Evolutionary conservation across 2,113 vertebrate genomes (phyloP).

Genomic region (Poeciliopsis turrubarensis): DNA sequence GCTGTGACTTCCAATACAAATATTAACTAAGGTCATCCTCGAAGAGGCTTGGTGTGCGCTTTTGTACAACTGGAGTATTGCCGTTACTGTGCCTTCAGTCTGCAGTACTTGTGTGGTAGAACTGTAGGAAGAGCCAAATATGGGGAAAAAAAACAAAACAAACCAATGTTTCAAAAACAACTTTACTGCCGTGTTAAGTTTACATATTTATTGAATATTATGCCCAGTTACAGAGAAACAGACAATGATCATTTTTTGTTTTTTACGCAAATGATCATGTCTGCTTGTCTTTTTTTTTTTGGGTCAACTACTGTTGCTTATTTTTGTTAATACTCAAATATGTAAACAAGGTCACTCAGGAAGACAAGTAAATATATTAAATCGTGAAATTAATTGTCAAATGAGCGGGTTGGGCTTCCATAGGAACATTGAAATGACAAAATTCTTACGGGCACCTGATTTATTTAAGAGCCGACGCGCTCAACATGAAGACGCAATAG

Average conservation of each 20-base stretch:
- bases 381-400: slow-evolving; percentile 46
- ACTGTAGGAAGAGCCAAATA: slow-evolving; percentile 28
- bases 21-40: slow-evolving; percentile 21
- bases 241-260: slow-evolving; percentile 8
- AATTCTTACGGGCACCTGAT: slow-evolving; percentile 42
- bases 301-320: slow-evolving; percentile 11
- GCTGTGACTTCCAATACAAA: slow-evolving; percentile 3
- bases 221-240: background rate
- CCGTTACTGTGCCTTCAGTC: slow-evolving; percentile 72
- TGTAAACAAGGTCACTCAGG: slow-evolving; percentile 69
- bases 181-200: slow-evolving; percentile 38
- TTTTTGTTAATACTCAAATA: slow-evolving; percentile 57
- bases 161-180: slow-evolving; percentile 6
- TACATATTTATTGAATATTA: slow-evolving; percentile 33
- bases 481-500: slow-evolving; percentile 12
- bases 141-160: too few species aligned
- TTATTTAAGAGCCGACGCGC: slow-evolving; percentile 39
- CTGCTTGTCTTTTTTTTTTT: slow-evolving; percentile 13
- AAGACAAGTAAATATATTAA: slow-evolving; percentile 59
- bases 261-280: background rate
- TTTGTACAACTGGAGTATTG: slow-evolving; percentile 36
- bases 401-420: slow-evolving; percentile 15
- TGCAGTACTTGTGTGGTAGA: slow-evolving; percentile 44
- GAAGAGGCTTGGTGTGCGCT: background rate
- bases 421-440: slow-evolving; percentile 8